phyloP scores from a whole-genome alignment of 2,113 vertebrate species.

The Nothobranchius kuhntae region DNA sequence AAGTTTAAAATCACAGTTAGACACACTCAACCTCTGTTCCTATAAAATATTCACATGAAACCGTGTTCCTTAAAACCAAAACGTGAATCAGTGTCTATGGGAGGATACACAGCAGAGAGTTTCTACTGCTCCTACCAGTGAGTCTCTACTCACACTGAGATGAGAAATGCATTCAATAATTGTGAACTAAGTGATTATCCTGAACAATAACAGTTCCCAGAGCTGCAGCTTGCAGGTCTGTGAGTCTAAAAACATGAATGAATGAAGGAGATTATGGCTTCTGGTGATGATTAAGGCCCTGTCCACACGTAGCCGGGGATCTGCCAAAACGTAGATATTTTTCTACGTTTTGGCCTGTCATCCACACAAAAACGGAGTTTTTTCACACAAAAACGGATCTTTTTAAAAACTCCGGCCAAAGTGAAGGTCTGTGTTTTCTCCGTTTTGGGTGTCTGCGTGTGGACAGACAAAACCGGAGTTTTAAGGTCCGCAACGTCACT shows the following conservation, averaged over 20 bases:
- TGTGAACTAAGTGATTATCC: constrained; percentile 1
- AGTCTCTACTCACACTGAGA: neutral
- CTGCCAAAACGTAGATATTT: too few species aligned
- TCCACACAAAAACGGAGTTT: too few species aligned
- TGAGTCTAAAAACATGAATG: neutral
- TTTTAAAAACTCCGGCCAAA: too few species aligned
- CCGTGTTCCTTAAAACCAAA: neutral
- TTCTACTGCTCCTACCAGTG: neutral
- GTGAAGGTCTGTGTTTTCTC: too few species aligned
- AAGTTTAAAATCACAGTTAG: neutral
- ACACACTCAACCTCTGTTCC: neutral
- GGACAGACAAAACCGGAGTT: too few species aligned
- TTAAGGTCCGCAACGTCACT: too few species aligned
- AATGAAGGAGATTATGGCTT: neutral
- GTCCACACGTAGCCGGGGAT: too few species aligned
- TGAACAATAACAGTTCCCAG: constrained; percentile 1
- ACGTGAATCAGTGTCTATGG: neutral
- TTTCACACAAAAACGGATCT: too few species aligned
- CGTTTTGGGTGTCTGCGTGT: too few species aligned
- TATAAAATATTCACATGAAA: constrained; percentile 6
- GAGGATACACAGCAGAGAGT: neutral
- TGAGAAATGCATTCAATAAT: neutral
- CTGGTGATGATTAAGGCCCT: too few species aligned
- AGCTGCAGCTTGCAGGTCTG: constrained; percentile 12
- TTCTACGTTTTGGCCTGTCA: too few species aligned